These are phyloP conservation scores for Agrotis clavis DNA, from an alignment of 2,888 invertebrate genomes.

Conservation along the genomic window DNA sequence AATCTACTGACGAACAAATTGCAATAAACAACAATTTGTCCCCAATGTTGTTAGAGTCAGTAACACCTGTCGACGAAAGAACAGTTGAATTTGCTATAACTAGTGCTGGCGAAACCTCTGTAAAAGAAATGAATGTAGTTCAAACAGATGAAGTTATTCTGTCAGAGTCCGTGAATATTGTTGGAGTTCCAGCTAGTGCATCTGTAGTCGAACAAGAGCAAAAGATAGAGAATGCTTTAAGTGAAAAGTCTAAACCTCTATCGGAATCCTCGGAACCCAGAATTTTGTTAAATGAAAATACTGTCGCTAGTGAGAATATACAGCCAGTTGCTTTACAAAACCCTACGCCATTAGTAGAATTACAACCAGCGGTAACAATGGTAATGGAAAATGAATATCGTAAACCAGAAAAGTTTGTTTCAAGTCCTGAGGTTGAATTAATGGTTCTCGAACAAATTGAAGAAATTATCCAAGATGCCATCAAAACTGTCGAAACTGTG, in stretches of 20 bases:
- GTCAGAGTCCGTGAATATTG: conserved; percentile 14
- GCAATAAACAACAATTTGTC: background rate
- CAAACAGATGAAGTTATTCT: conserved; percentile 22
- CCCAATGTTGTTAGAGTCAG: conserved; percentile 14
- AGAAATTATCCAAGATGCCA: conserved; percentile 29
- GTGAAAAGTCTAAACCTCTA: conserved; percentile 18
- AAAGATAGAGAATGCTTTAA: background rate
- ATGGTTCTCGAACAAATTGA: conserved; percentile 34
- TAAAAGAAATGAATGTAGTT: background rate
- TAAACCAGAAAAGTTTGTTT: background rate
- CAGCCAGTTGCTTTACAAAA: conserved; percentile 17
- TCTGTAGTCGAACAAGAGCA: background rate
- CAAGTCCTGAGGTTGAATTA: conserved; percentile 5
- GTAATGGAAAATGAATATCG: background rate
- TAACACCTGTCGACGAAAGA: conserved; percentile 19
- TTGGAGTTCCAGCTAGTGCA: background rate
- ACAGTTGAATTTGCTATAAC: background rate
- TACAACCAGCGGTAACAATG: background rate
- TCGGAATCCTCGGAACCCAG: background rate
- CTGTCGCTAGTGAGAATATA: conserved; percentile 4
- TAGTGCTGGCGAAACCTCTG: background rate
- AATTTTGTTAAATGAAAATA: background rate
- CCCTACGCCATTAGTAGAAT: background rate
- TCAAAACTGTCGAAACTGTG: conserved; percentile 7
- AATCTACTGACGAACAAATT: conserved; percentile 1